Evolutionary conservation across 2,113 vertebrate genomes (phyloP).

Genomic region (Tiliqua scincoides): DNA sequence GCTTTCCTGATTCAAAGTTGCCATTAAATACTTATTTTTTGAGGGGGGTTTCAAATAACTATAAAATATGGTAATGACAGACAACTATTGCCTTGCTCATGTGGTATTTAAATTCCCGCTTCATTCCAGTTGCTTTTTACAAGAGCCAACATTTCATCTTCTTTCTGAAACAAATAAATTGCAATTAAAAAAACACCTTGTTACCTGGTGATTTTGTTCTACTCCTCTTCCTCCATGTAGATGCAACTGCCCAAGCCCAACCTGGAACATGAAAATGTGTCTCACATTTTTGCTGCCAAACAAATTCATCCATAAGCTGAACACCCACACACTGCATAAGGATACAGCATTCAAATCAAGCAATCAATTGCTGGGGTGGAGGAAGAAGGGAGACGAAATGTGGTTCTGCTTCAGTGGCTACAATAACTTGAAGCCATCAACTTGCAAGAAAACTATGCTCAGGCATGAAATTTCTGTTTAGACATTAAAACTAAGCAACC

Average conservation of each 20-base stretch:
- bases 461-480: neutral
- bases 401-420: neutral
- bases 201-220: slow-evolving; percentile 97
- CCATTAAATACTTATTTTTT: neutral
- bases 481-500: too few relatives aligned
- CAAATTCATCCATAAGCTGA: neutral
- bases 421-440: neutral
- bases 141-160: neutral
- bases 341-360: neutral
- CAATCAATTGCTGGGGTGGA: neutral
- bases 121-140: neutral
- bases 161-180: neutral
- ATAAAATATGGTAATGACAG: neutral
- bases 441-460: neutral
- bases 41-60: neutral
- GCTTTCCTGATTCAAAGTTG: neutral
- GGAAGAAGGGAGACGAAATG: neutral
- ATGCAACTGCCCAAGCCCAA: slow-evolving; percentile 96
- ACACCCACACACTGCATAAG: neutral
- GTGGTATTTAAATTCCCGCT: neutral
- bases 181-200: neutral
- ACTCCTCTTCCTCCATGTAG: slow-evolving; percentile 96
- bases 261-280: slow-evolving; percentile 72
- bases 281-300: neutral
- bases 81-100: neutral